Evolutionary conservation across 2,888 invertebrate species (phyloP).

Genomic region (Neelides folsomi): DNA sequence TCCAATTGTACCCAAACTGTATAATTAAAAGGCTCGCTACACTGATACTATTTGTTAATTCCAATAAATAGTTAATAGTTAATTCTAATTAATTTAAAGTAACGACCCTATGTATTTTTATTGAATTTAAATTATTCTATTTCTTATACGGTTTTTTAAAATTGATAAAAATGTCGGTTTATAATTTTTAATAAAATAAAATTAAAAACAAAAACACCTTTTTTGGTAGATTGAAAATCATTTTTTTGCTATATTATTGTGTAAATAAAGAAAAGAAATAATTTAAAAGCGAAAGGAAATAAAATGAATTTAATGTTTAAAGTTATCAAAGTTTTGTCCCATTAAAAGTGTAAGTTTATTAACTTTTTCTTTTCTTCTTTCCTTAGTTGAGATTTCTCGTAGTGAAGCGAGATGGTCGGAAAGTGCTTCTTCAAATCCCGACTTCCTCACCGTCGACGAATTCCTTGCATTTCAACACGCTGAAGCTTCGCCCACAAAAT

Average conservation of each 20-base stretch:
- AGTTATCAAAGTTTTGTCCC: background rate
- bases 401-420: constrained; percentile 68
- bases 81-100: too few relatives aligned
- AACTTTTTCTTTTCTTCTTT: constrained; percentile 11
- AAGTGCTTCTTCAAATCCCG: constrained; percentile 58
- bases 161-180: too few relatives aligned
- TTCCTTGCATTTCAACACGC: constrained; percentile 70
- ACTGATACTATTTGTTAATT: too few relatives aligned
- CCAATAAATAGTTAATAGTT: too few relatives aligned
- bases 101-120: too few relatives aligned
- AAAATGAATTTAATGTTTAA: background rate
- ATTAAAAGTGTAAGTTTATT: constrained; percentile 2
- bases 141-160: too few relatives aligned
- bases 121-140: too few relatives aligned
- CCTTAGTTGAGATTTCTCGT: constrained; percentile 54
- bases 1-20: too few relatives aligned
- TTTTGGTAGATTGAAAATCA: background rate
- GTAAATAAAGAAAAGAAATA: background rate
- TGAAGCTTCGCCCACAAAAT: constrained; percentile 57
- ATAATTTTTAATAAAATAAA: too few relatives aligned
- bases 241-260: background rate
- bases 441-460: constrained; percentile 58
- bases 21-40: too few relatives aligned
- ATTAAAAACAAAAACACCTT: too few relatives aligned
- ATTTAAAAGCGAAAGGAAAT: background rate